phyloP scores from a whole-genome alignment of 2,797 vertebrate genomes.

The Urosaurus nigricauda region DNA sequence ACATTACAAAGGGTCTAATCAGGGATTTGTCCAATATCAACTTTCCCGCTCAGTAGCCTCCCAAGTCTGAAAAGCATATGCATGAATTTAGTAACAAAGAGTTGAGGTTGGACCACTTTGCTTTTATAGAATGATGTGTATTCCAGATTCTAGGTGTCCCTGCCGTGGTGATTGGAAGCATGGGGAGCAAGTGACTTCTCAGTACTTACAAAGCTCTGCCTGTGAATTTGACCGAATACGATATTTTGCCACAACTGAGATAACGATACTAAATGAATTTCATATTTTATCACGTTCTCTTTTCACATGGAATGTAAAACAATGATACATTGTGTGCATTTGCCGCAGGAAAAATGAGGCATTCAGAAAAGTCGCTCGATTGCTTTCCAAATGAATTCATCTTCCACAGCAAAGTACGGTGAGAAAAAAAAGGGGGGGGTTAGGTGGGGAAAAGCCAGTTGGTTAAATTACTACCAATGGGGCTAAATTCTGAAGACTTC shows the following conservation, averaged over 20 bases:
- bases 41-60: conserved; percentile 72
- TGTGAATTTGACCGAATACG: conserved; percentile 70
- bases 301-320: conserved; percentile 29
- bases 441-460: not conserved
- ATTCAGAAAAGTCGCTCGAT: conserved; percentile 37
- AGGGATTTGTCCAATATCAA: conserved; percentile 75
- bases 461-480: conserved; percentile 38
- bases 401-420: conserved; percentile 38
- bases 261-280: conserved; percentile 70
- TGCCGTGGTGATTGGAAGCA: conserved; percentile 73
- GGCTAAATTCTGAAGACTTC: conserved; percentile 2
- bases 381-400: conserved; percentile 47
- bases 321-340: not conserved
- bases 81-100: conserved; percentile 69
- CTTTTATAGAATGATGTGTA: conserved; percentile 70
- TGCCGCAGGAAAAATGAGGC: conserved; percentile 34
- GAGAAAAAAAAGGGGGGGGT: not conserved
- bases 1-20: conserved; percentile 78
- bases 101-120: conserved; percentile 56
- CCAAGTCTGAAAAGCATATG: conserved; percentile 70
- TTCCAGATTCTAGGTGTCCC: conserved; percentile 70
- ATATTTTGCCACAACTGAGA: conserved; percentile 70
- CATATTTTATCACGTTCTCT: conserved; percentile 29
- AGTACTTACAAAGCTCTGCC: conserved; percentile 69
- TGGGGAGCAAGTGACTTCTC: conserved; percentile 72